phyloP scores from a whole-genome alignment of 1,140 invertebrate species.

The Zaprionus ornatus region DNA sequence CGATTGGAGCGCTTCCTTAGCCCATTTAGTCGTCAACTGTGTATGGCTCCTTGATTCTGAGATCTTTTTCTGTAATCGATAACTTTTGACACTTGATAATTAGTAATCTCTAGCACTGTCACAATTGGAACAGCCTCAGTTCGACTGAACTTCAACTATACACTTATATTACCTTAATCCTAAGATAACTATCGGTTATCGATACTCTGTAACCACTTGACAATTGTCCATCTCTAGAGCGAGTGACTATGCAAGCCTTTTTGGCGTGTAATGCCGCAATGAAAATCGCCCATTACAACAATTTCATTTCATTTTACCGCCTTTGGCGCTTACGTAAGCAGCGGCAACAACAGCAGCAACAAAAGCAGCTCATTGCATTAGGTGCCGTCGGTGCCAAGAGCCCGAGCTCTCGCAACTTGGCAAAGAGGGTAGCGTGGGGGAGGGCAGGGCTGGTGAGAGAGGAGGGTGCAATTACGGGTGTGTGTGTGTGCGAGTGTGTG shows the following conservation, averaged over 20 bases:
- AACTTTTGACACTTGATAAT: not conserved
- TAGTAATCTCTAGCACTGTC: not conserved
- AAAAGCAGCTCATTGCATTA: constrained; percentile 46
- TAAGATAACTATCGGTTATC: not conserved
- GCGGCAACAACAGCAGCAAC: constrained; percentile 33
- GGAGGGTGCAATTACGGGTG: not conserved
- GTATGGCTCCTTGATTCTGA: too few species aligned
- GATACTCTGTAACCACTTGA: not conserved
- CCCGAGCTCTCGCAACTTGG: constrained; percentile 28
- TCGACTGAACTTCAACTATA: too few species aligned
- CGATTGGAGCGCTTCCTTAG: too few species aligned
- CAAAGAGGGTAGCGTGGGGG: not conserved
- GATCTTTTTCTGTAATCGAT: not conserved
- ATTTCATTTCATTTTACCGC: constrained; percentile 78
- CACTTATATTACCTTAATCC: too few species aligned
- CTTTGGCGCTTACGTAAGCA: constrained; percentile 73
- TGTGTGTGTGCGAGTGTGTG: constrained; percentile 2
- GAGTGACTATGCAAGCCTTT: constrained; percentile 44
- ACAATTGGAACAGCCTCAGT: too few species aligned
- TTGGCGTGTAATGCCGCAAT: constrained; percentile 73
- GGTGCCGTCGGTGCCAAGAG: constrained; percentile 49
- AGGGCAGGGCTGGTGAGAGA: not conserved
- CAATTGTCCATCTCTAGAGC: constrained; percentile 29
- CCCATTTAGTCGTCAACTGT: too few species aligned
- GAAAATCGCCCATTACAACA: constrained; percentile 80